These are phyloP conservation scores for Leucophenga varia DNA, from an alignment of 1,140 invertebrate genomes.

Conservation along the genomic window DNA sequence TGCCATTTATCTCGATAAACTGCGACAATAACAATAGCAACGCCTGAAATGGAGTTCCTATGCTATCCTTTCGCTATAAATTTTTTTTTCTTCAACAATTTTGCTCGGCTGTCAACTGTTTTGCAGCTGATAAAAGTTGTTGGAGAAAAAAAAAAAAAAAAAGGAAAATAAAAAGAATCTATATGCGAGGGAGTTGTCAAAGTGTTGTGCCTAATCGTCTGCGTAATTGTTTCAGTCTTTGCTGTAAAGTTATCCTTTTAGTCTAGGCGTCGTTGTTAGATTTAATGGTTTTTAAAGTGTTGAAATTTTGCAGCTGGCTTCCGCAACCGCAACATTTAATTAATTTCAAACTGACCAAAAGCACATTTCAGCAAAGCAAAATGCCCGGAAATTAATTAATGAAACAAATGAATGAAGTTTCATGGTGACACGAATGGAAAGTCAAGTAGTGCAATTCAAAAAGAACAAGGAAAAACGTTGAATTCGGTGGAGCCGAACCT, in stretches of 20 bases:
- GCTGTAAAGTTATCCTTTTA: conserved; percentile 18
- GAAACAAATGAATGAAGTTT: too few relatives aligned
- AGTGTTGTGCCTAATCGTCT: conserved; percentile 47
- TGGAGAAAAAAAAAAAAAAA: conserved; percentile 25
- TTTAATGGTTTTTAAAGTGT: conserved; percentile 20
- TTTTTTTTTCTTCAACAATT: too few relatives aligned
- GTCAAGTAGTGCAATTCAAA: too few relatives aligned
- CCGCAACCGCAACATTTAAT: too few relatives aligned
- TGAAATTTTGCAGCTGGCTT: conserved; percentile 34
- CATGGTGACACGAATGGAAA: too few relatives aligned
- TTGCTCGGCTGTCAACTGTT: conserved; percentile 39
- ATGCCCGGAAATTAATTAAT: too few relatives aligned
- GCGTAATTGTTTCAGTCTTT: conserved; percentile 41
- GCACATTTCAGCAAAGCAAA: too few relatives aligned
- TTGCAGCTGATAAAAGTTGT: conserved; percentile 50
- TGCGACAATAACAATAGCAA: conserved; percentile 29
- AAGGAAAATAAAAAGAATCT: not conserved
- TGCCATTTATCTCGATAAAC: conserved; percentile 47
- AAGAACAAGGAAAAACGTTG: too few relatives aligned
- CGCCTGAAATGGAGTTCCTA: too few relatives aligned
- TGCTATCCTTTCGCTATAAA: too few relatives aligned
- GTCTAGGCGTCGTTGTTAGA: not conserved
- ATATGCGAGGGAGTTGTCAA: conserved; percentile 14
- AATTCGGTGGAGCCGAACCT: too few relatives aligned
- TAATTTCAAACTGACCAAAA: too few relatives aligned